These are phyloP conservation scores for Diorhabda sublineata DNA, from an alignment of 1,140 invertebrate genomes.

Conservation along the genomic window DNA sequence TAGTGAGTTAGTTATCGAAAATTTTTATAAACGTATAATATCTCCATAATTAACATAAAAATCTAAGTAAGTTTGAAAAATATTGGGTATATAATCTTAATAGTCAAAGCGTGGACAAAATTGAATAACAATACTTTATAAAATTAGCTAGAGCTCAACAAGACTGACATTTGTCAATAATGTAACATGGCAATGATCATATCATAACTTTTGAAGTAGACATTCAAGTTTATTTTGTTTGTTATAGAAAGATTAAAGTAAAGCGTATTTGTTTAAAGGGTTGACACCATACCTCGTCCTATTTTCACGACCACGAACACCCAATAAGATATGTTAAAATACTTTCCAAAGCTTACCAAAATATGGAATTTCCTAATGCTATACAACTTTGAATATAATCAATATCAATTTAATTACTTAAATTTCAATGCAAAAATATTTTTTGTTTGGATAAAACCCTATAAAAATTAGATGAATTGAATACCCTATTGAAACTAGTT, in stretches of 20 bases:
- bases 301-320: conserved; percentile 5
- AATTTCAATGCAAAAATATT: conserved; percentile 26
- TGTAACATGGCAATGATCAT: neutral
- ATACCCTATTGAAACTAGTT: conserved; percentile 8
- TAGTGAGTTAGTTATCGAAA: too few relatives aligned
- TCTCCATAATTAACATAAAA: too few relatives aligned
- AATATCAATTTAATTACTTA: conserved; percentile 15
- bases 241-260: conserved; percentile 5
- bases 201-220: neutral
- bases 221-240: neutral
- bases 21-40: too few relatives aligned
- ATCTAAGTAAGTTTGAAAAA: too few relatives aligned
- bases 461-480: conserved; percentile 15
- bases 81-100: too few relatives aligned
- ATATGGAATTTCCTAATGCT: conserved; percentile 21
- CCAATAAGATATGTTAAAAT: conserved; percentile 26
- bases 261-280: conserved; percentile 7
- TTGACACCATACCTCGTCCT: neutral
- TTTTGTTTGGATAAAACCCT: conserved; percentile 19
- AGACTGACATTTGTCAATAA: neutral
- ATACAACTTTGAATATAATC: conserved; percentile 17
- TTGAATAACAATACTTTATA: neutral
- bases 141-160: neutral
- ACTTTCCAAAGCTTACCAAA: conserved; percentile 25
- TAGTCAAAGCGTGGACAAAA: too few relatives aligned